phyloP scores from a whole-genome alignment of 2,797 vertebrate species.

The Bothrops alternatus region DNA sequence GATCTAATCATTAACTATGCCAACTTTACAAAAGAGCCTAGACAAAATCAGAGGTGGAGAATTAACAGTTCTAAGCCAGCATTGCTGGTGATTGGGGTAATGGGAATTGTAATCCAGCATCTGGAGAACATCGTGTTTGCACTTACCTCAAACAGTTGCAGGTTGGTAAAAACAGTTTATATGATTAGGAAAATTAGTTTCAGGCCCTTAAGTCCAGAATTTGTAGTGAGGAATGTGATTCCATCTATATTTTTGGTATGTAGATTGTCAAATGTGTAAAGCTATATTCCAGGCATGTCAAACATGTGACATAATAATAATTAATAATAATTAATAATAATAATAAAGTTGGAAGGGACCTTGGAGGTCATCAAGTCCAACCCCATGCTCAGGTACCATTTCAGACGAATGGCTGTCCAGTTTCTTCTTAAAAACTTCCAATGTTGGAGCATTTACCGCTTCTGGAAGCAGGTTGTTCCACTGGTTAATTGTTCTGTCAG shows the following conservation, averaged over 20 bases:
- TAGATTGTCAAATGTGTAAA: background rate
- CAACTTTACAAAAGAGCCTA: background rate
- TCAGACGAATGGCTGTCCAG: too few species aligned
- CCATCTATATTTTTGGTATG: background rate
- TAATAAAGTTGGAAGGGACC: too few species aligned
- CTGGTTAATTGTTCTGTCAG: too few species aligned
- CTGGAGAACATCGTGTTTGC: background rate
- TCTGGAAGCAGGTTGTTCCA: too few species aligned
- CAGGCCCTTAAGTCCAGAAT: background rate
- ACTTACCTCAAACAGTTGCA: background rate
- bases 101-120: background rate
- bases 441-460: too few species aligned
- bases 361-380: too few species aligned
- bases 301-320: too few species aligned
- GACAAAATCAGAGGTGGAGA: background rate
- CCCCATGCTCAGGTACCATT: too few species aligned
- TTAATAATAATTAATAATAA: too few species aligned
- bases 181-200: background rate
- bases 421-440: too few species aligned
- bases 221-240: background rate
- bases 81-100: too few species aligned
- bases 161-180: background rate
- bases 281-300: conserved; percentile 17
- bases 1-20: background rate
- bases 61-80: background rate